Conservation (phyloP, 2,113 vertebrate species). For the Campylomormyrus tamandua region DNA sequence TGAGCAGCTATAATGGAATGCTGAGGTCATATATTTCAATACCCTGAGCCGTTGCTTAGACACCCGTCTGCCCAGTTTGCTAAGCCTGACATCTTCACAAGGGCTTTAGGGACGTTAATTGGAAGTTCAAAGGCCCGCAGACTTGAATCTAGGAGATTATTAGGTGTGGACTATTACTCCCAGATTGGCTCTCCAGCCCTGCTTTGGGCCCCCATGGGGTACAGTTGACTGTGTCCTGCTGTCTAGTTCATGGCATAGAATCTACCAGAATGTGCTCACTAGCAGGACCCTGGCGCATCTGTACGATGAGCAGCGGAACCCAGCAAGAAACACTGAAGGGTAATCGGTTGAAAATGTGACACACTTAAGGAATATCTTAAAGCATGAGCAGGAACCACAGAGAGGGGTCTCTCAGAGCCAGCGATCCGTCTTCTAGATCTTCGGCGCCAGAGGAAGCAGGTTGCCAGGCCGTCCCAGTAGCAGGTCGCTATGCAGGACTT, state of each 20-base stretch:
- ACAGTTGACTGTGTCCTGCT: background rate
- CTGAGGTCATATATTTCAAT: constrained; percentile 33
- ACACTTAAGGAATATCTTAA: background rate
- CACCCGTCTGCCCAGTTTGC: background rate
- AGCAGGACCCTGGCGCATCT: background rate
- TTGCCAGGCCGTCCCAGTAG: background rate
- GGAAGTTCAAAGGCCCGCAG: background rate
- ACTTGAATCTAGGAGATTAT: constrained; percentile 7
- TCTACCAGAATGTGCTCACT: background rate
- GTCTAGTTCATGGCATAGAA: background rate
- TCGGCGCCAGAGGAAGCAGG: background rate
- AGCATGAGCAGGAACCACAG: background rate
- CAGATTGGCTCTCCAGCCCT: background rate
- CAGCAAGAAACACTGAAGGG: background rate
- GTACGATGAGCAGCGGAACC: background rate
- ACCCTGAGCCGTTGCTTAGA: background rate
- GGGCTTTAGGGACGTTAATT: background rate
- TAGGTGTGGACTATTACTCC: background rate
- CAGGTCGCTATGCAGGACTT: background rate
- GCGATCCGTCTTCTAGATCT: background rate
- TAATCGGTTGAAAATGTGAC: background rate
- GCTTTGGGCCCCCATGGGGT: background rate
- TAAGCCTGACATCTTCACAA: background rate
- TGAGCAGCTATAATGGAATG: background rate
- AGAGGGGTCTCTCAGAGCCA: background rate